Evolutionary conservation across 2,888 invertebrate genomes (phyloP), one percentile per base, ranked within the genome.

Genomic region (Campoplex nolae): DNA sequence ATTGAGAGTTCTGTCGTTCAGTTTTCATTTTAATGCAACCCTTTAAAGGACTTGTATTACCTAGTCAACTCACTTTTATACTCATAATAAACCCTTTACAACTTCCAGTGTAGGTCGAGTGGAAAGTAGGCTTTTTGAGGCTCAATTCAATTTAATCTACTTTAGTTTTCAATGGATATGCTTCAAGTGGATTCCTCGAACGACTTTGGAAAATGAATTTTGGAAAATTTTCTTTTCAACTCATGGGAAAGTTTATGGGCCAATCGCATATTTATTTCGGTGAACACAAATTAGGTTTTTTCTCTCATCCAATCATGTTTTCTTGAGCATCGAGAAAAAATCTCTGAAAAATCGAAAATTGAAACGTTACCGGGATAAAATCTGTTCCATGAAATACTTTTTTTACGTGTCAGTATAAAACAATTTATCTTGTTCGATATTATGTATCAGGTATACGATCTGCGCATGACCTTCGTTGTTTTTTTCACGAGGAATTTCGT

Each of bases 371-470:
- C 70, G 51, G 54, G 54, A 54, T 23, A 16, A 32, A 58, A 82
- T 83, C 54, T 62, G 45, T 13, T n/a, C 35, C 62, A 45, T 32
- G 58, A 62, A 83, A 32, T 1, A 70, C 48, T 28, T 35, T 48
- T 83, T 83, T 77, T 58, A 77, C 71, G 73, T 38, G 51, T 73
- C 65, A 73, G 48, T 18, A 48, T 65, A 18, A 65, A 84, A 74
- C 23, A 67, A 79, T 74, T 78, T 45, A 42, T 84, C 67, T 28
- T 48, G 45, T 16, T 84, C 70, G 73, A 77, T 85, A 70, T 81
- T 71, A 73, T 77, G 68, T 74, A 62, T 45, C 58, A 32, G 38
- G 38, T 35, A 65, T 62, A 42, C 74, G 73, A 68, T 70, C 81
- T 74, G 73, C 58, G 71, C 67, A 45, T 68, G 45, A 70, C 56